phyloP scores from a whole-genome alignment of 1,140 invertebrate genomes.

The Drosophila subpulchrella region DNA sequence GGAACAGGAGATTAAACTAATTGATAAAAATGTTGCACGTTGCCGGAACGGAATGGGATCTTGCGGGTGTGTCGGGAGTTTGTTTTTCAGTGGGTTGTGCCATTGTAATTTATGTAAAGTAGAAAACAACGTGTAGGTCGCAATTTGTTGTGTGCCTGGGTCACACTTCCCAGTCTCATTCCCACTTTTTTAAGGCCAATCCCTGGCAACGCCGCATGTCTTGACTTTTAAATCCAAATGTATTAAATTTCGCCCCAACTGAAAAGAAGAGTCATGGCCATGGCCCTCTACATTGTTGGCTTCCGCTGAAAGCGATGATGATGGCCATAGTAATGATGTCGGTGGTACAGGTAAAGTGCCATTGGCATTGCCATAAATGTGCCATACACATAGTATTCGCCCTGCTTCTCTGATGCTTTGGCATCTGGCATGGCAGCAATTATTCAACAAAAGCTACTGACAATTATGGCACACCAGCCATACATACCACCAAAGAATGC shows the following conservation, averaged over 20 bases:
- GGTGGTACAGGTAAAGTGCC: conserved; percentile 44
- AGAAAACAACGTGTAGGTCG: conserved; percentile 75
- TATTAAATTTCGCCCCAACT: conserved; percentile 72
- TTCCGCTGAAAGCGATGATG: conserved; percentile 35
- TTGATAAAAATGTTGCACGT: conserved; percentile 81
- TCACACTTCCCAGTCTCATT: conserved; percentile 32
- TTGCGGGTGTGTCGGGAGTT: conserved; percentile 41
- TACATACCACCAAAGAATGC: conserved; percentile 57
- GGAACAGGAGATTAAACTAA: conserved; percentile 78
- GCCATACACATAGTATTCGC: conserved; percentile 22
- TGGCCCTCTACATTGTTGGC: conserved; percentile 40
- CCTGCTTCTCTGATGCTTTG: conserved; percentile 50
- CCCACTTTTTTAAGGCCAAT: conserved; percentile 17
- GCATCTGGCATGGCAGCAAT: conserved; percentile 79
- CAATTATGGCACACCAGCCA: conserved; percentile 78
- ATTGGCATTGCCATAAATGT: conserved; percentile 59
- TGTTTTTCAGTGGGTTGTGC: conserved; percentile 48
- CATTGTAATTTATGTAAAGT: conserved; percentile 82
- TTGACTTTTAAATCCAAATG: conserved; percentile 83
- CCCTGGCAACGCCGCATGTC: conserved; percentile 76
- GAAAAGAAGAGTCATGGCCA: conserved; percentile 47
- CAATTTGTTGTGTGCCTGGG: conserved; percentile 73
- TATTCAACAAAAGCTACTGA: conserved; percentile 82
- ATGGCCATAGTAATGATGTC: conserved; percentile 33
- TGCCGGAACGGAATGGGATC: conserved; percentile 50